Base-by-base conservation (phyloP, 2,888 invertebrate genomes). In the Zaprionus obscuricornis region DNA sequence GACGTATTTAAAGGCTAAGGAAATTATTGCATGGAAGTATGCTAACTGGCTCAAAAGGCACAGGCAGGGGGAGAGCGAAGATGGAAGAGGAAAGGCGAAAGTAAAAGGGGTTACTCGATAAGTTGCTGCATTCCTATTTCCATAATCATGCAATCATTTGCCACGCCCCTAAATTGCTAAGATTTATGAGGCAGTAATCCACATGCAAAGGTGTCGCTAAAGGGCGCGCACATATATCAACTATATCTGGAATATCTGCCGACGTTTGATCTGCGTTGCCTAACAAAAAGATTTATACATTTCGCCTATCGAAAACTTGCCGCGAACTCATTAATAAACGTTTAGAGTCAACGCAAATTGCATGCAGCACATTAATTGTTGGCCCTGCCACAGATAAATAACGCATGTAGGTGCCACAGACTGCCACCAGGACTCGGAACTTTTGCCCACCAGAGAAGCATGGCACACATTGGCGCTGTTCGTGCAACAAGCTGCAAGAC, bases 281-380 rank as follows among this genome's bases (percentile, higher is more conserved):
- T n/a, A n/a, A n/a, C n/a, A n/a, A n/a, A n/a, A 49, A 83, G 81
- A 84, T 84, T 83, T 81, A 78, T 78, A 64, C 76, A 84, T 70
- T 39, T 24, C n/a, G 42, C 54, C n/a, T 63, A 74, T 70, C 74
- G 50, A 29, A 20, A 63, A 66, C 62, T 65, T 62, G 70, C 43
- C 60, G 70, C 3, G 36, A 16, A 17, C 77, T 76, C 77, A 84
- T 78, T 78, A 84, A 81, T 78, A 78, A 76, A 47, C 81, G 77
- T 78, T 78, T 78, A 84, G 66, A 51, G 76, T 47, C 76, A 56
- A 47, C 45, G 62, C 33, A 52, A 57, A 64, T 40, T 49, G 59
- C 55, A 4, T n/a, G n/a, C 31, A 22, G 51, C 55, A 52, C 57
- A 59, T 73, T 78, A 78, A 84, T 78, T 78, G 81, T 52, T 11